Base-by-base conservation (phyloP, 1,140 invertebrate species). In the Helicoverpa zea region DNA sequence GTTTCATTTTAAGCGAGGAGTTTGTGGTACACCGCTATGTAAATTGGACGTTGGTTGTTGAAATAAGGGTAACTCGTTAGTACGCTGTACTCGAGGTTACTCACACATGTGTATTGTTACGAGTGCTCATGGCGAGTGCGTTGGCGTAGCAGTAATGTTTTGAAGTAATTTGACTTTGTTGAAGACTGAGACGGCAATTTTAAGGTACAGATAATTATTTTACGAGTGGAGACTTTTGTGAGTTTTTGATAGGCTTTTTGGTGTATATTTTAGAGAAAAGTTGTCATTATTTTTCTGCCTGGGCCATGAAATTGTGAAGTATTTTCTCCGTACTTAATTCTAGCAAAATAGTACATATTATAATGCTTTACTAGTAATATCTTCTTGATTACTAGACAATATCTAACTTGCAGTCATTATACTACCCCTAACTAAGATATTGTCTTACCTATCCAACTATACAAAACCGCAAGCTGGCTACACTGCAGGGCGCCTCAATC, bases 1-100 rank as follows among this genome's bases (percentile, higher is more conserved):
- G 85, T 91, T 90, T 92, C 89, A 90, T 93, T 93, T 92, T 88
- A 90, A 93, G 87, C 88, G 89, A 84, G 86, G 84, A 91, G 89
- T 90, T 90, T 88, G 91, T 88, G 91, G 91, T 87, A 87, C 84
- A 85, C 86, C 88, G 86, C 87, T 89, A 92, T 90, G 91, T 92
- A 91, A 94, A 92, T 93, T 91, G 91, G 92, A 91, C 88, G 87
- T 85, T 90, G 85, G 86, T 84, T 89, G 81, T 78, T 85, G 77
- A 86, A 87, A 89, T 89, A 89, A 88, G 84, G 86, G 61, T 51
- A 63, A 85, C 88, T 91, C 87, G 90, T 90, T 91, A 91, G 86
- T 83, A 83, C 66, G 80, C 72, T 73, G 80, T 81, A 81, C 86
- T 88, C 83, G 52, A 80, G 80, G 87, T 86, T 66, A 82, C 80